These are phyloP conservation scores for Auanema sp. DNA, from an alignment of 2,888 invertebrate species.

Conservation along the genomic window DNA sequence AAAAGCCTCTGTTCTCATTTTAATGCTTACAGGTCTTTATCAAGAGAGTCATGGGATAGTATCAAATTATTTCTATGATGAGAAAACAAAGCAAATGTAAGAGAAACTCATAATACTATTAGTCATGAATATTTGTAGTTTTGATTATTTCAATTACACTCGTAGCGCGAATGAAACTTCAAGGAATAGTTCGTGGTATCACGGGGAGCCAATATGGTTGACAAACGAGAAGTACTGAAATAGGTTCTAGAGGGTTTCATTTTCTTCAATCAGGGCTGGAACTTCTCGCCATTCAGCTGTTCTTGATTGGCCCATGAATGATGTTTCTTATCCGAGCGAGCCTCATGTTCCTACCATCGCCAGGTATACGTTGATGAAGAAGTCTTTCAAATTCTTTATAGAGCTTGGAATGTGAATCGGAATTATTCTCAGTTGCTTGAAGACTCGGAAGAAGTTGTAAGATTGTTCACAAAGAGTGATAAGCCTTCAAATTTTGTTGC, in stretches of 20 bases:
- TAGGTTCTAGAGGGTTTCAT: not conserved
- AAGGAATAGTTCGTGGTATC: conserved; percentile 30
- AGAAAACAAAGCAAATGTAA: conserved; percentile 30
- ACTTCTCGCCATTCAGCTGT: conserved; percentile 26
- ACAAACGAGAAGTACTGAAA: conserved; percentile 30
- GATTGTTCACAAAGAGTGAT: conserved; percentile 29
- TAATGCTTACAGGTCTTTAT: conserved; percentile 24
- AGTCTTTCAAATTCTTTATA: not conserved
- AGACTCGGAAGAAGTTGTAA: conserved; percentile 59
- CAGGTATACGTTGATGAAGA: conserved; percentile 15
- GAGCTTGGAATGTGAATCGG: conserved; percentile 35
- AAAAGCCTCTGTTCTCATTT: not conserved
- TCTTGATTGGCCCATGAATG: conserved; percentile 45
- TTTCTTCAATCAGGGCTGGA: conserved; percentile 9
- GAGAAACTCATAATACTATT: conserved; percentile 4
- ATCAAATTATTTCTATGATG: conserved; percentile 46
- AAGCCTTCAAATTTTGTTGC: conserved; percentile 65
- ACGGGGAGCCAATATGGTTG: conserved; percentile 41
- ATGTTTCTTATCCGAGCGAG: conserved; percentile 28
- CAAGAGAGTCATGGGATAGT: conserved; percentile 49
- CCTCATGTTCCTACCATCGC: conserved; percentile 29
- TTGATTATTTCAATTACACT: conserved; percentile 43
- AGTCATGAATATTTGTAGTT: conserved; percentile 18
- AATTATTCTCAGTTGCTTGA: conserved; percentile 50
- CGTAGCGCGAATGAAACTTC: conserved; percentile 29